These are phyloP conservation scores for Odiellus spinosus DNA, from an alignment of 2,888 invertebrate genomes.

Conservation along the genomic window DNA sequence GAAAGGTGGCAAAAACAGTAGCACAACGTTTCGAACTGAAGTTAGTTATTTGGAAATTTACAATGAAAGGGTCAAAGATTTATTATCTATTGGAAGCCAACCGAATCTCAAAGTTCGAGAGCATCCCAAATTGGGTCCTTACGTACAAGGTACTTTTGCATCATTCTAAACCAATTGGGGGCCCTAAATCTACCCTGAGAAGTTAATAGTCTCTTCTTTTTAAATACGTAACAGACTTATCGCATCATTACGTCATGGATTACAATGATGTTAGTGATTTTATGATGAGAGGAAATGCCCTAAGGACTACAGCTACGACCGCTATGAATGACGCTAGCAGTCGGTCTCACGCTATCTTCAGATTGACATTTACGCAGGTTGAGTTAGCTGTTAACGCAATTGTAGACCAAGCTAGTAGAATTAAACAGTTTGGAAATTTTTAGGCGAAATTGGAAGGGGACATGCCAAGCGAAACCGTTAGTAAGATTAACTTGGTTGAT, in stretches of 20 bases:
- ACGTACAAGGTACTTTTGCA: constrained; percentile 53
- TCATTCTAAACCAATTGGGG: no score
- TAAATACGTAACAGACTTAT: constrained; percentile 45
- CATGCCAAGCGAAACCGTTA: constrained; percentile 75
- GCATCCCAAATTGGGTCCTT: constrained; percentile 62
- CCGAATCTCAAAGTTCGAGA: constrained; percentile 61
- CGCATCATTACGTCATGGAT: constrained; percentile 67
- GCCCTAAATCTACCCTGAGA: neutral
- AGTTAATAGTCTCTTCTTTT: no score
- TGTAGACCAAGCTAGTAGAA: no score
- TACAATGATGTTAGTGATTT: constrained; percentile 69
- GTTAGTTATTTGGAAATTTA: constrained; percentile 64
- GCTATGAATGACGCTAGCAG: constrained; percentile 87
- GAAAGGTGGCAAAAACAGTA: neutral
- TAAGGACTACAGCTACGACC: constrained; percentile 66
- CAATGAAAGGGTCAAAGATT: constrained; percentile 53
- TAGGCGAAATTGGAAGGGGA: constrained; percentile 44
- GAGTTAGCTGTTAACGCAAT: neutral
- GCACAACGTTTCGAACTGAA: no score
- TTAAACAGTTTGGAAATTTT: no score
- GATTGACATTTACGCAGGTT: constrained; percentile 74
- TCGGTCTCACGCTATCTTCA: constrained; percentile 79
- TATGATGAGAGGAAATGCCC: constrained; percentile 43
- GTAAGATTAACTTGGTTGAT: constrained; percentile 76
- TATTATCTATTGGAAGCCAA: constrained; percentile 23